A percentile compares a stretch with the other conserved stretches of the same genome.
Evolutionary conservation across 2,888 invertebrate genomes (phyloP).

Genomic region (Lagria hirta): DNA sequence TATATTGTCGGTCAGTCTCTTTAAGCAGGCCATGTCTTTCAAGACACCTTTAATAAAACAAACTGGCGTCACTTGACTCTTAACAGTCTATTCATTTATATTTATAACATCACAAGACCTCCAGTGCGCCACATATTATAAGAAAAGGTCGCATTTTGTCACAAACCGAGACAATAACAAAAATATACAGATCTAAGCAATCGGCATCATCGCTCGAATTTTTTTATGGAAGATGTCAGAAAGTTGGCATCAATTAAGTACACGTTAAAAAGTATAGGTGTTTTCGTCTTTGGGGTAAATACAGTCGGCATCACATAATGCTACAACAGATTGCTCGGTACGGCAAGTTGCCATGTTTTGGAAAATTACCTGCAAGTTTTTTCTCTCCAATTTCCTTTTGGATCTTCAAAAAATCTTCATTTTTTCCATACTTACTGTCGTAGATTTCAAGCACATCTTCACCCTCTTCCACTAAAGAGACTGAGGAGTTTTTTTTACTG

Average conservation of each 20-base stretch:
- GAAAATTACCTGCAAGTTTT: constrained; percentile 32
- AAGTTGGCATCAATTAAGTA: too few relatives aligned
- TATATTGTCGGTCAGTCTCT: constrained; percentile 25
- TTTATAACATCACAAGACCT: too few relatives aligned
- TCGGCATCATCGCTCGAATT: too few relatives aligned
- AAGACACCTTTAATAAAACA: constrained; percentile 8
- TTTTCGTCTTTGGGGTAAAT: too few relatives aligned
- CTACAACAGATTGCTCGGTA: constrained; percentile 53
- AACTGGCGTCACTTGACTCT: constrained; percentile 6
- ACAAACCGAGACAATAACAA: too few relatives aligned
- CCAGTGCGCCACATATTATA: too few relatives aligned
- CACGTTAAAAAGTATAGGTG: too few relatives aligned
- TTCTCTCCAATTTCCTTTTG: constrained; percentile 42
- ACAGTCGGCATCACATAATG: constrained; percentile 44
- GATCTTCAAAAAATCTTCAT: constrained; percentile 48
- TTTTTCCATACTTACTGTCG: constrained; percentile 52
- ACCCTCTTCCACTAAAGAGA: constrained; percentile 29
- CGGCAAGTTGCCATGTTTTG: constrained; percentile 46
- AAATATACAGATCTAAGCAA: too few relatives aligned
- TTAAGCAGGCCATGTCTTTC: constrained; percentile 11
- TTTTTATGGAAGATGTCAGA: too few relatives aligned
- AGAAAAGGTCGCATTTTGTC: too few relatives aligned
- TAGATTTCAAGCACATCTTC: constrained; percentile 46
- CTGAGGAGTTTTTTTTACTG: constrained; percentile 3
- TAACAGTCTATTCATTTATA: too few relatives aligned